Evolutionary conservation across 2,113 vertebrate species (phyloP), one percentile per base, ranked within the genome.

Genomic region (Salminus brasiliensis): DNA sequence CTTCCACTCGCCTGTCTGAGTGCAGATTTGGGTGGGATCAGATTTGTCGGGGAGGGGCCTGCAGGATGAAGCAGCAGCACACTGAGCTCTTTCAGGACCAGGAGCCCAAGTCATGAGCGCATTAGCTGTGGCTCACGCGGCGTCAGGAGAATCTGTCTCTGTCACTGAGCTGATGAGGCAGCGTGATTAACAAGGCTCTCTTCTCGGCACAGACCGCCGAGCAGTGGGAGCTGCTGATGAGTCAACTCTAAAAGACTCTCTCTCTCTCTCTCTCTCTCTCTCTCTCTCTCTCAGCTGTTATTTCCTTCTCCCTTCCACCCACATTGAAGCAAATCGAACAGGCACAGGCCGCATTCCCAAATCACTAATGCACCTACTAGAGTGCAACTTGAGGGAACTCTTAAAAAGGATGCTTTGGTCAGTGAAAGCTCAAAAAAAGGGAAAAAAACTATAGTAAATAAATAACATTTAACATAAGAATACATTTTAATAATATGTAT

Each of bases 161-260:
- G 63, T 81, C 70, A 55, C 65, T 74, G 72, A 53, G 36, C 63
- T 81, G 82, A 84, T 84, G 74, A 81, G 69, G 34, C 66, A 12
- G 32, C 18, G 43, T 84, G 83, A 84, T 84, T 81, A 84, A 81
- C 62, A 55, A 59, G 62, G 27, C 25, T 72, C 59, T 30, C 30
- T n/a, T 79, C 68, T 72, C 43, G 0, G 12, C 39, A 71, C 41
- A 72, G 76, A 36, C 41, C 32, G 39, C 23, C 23, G 43, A 79
- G 63, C 69, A 79, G 47, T 79, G 69, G 78, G 53, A 32, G 68
- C 36, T 12, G 1, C 32, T 59, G 60, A 83, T 80, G 77, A 76
- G 67, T 74, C 81, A 65, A 68, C 10, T 12, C 32, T 69, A 41
- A 81, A 76, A 66, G 27, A 8, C 29, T 60, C 12, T 13, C 52